phyloP scores from a whole-genome alignment of 2,888 invertebrate genomes.

The Autographa gamma region DNA sequence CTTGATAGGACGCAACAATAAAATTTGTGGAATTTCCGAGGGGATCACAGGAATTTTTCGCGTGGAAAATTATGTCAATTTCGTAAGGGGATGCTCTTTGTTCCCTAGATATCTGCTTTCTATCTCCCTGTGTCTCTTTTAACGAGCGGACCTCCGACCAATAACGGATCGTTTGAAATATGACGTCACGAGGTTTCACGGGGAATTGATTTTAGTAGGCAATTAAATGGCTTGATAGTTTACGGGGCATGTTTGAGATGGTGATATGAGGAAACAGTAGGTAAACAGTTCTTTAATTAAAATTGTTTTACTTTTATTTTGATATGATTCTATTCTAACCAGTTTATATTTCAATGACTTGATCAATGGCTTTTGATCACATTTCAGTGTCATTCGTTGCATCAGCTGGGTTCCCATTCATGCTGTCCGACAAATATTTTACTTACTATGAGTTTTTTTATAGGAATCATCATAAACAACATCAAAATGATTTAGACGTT shows the following conservation, averaged over 20 bases:
- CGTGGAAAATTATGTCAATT: constrained; percentile 72
- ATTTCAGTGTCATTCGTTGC: too few species aligned
- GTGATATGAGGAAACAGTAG: background rate
- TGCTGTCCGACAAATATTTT: too few species aligned
- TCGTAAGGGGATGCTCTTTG: constrained; percentile 62
- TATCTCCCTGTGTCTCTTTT: constrained; percentile 24
- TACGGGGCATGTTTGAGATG: background rate
- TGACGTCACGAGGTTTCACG: background rate
- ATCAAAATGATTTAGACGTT: too few species aligned
- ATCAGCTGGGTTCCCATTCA: too few species aligned
- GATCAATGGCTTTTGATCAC: too few species aligned
- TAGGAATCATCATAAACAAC: too few species aligned
- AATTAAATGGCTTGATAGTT: background rate
- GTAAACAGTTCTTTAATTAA: background rate
- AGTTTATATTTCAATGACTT: too few species aligned
- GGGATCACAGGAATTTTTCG: constrained; percentile 69
- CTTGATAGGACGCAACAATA: constrained; percentile 59
- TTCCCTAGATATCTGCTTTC: constrained; percentile 30
- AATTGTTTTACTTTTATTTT: too few species aligned
- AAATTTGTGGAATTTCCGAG: constrained; percentile 68
- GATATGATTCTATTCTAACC: too few species aligned
- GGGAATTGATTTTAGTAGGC: background rate
- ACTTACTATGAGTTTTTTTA: too few species aligned
- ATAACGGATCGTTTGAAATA: constrained; percentile 15
- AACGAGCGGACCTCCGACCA: constrained; percentile 21